phyloP scores from a whole-genome alignment of 2,113 vertebrate species.

The Myrmecophaga tridactyla region DNA sequence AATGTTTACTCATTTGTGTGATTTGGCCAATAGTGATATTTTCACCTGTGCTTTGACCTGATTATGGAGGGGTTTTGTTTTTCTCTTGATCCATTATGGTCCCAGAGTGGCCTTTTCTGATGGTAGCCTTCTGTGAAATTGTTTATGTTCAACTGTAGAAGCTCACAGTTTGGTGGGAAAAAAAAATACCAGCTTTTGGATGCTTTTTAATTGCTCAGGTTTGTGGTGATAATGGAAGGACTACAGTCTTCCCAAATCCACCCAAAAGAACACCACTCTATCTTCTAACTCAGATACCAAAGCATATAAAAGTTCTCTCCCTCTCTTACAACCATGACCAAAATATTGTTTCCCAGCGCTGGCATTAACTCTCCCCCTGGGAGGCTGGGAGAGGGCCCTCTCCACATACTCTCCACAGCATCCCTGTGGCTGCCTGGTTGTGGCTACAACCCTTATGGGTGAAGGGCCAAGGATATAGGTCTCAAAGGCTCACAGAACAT shows the following conservation, averaged over 20 bases:
- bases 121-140: neutral
- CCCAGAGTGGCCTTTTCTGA: neutral
- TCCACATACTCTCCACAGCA: neutral
- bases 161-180: neutral
- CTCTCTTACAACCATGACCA: neutral
- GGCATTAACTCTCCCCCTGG: neutral
- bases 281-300: neutral
- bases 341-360: no score
- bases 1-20: neutral
- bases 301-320: neutral
- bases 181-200: neutral
- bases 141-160: neutral
- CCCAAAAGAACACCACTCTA: neutral
- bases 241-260: neutral
- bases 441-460: neutral
- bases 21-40: neutral
- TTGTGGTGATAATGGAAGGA: neutral
- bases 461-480: neutral
- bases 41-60: neutral
- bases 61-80: no score
- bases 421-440: neutral
- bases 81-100: neutral
- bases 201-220: neutral
- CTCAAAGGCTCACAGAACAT: neutral
- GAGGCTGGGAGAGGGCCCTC: rapidly evolving